phyloP scores from a whole-genome alignment of 2,888 invertebrate species.

The Apeira syringaria region DNA sequence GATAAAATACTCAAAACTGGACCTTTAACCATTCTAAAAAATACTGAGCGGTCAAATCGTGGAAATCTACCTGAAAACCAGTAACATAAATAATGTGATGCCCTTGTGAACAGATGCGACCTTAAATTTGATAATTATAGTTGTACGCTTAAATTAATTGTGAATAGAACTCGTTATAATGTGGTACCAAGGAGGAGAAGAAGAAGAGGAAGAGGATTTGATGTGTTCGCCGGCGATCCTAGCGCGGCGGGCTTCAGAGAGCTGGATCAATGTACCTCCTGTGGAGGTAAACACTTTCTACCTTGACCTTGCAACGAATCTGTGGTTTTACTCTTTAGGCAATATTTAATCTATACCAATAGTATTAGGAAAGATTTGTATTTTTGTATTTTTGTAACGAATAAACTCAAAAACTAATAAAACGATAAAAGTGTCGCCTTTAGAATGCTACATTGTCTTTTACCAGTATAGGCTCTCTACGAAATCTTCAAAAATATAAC shows the following conservation, averaged over 20 bases:
- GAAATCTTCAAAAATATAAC: too few species aligned
- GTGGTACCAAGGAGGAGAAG: conserved; percentile 91
- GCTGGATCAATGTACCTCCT: conserved; percentile 95
- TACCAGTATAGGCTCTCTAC: too few species aligned
- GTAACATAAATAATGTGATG: conserved; percentile 20
- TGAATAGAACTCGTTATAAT: conserved; percentile 63
- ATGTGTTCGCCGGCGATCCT: conserved; percentile 94
- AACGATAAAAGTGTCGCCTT: too few species aligned
- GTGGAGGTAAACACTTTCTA: conserved; percentile 86
- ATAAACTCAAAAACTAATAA: too few species aligned
- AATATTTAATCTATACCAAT: too few species aligned
- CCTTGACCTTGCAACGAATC: conserved; percentile 27
- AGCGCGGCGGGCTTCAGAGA: conserved; percentile 93
- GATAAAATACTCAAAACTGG: conserved; percentile 34
- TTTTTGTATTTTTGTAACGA: too few species aligned
- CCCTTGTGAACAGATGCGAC: conserved; percentile 27
- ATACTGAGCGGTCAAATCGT: conserved; percentile 11
- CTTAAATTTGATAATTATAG: conserved; percentile 10
- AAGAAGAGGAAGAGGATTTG: conserved; percentile 93
- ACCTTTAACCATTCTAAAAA: conserved; percentile 19
- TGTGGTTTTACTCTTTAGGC: too few species aligned
- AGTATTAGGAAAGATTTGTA: too few species aligned
- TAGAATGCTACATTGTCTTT: too few species aligned
- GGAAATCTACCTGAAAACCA: conserved; percentile 2
- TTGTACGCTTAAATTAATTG: conserved; percentile 9